These are phyloP conservation scores for Coptodon rendalli DNA, from an alignment of 2,113 vertebrate genomes.

Conservation along the genomic window DNA sequence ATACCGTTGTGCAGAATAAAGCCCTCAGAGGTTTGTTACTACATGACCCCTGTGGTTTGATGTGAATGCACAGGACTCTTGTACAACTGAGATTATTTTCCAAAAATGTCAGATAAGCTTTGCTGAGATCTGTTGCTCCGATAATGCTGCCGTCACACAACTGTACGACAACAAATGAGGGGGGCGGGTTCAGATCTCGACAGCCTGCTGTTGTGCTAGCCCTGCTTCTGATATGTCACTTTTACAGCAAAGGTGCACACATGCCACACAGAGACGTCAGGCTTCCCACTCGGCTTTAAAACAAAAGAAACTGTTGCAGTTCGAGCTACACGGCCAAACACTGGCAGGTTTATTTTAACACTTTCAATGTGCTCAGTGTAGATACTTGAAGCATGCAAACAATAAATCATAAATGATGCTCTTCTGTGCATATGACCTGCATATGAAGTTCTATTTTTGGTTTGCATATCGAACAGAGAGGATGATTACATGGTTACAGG, in stretches of 20 bases:
- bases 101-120: neutral
- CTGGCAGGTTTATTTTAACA: neutral
- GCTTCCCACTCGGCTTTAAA: neutral
- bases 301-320: neutral
- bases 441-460: neutral
- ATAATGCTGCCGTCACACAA: neutral
- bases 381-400: neutral
- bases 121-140: neutral
- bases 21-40: neutral
- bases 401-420: neutral
- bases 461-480: neutral
- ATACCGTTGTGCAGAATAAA: neutral
- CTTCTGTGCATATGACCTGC: neutral
- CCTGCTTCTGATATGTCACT: neutral
- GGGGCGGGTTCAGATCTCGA: neutral
- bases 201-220: neutral
- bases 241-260: neutral
- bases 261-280: neutral
- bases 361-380: neutral
- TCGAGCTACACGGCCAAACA: neutral
- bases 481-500: neutral
- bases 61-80: neutral
- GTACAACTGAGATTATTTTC: neutral
- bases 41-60: neutral
- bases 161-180: neutral